A percentile compares a stretch with the other conserved stretches of the same genome.
Conservation (phyloP, 1,140 invertebrate species). For the Zaprionus camerounensis region DNA sequence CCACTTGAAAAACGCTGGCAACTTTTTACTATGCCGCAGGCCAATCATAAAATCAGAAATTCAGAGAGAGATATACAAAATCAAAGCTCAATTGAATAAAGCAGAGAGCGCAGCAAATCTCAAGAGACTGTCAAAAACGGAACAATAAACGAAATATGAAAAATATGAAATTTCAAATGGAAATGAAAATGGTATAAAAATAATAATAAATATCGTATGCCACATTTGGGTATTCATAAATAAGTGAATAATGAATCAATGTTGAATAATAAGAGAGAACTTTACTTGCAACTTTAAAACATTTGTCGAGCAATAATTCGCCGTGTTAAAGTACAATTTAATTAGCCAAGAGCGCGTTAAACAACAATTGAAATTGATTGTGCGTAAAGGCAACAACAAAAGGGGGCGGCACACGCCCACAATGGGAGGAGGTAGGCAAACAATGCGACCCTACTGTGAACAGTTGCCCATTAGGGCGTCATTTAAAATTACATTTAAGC, state of each 20-base stretch:
- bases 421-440: not conserved
- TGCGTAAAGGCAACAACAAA: slow-evolving; percentile 43
- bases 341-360: slow-evolving; percentile 36
- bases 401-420: slow-evolving; percentile 18
- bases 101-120: not conserved
- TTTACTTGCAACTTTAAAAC: not conserved
- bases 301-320: slow-evolving; percentile 4
- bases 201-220: not conserved
- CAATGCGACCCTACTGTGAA: slow-evolving; percentile 18
- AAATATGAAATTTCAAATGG: not conserved
- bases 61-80: slow-evolving; percentile 23
- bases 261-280: not conserved
- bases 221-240: slow-evolving; percentile 7
- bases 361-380: slow-evolving; percentile 55
- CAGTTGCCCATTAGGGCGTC: slow-evolving; percentile 42
- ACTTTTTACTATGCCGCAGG: slow-evolving; percentile 39
- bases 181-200: not conserved
- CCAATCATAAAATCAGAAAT: slow-evolving; percentile 38
- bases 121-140: slow-evolving; percentile 20
- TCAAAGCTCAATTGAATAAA: slow-evolving; percentile 7
- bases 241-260: slow-evolving; percentile 11
- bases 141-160: slow-evolving; percentile 13
- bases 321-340: slow-evolving; percentile 26
- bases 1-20: slow-evolving; percentile 51
- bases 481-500: slow-evolving; percentile 47